Evolutionary conservation across 2,797 vertebrate species (phyloP).

Genomic region (Acipenser transmontanus): DNA sequence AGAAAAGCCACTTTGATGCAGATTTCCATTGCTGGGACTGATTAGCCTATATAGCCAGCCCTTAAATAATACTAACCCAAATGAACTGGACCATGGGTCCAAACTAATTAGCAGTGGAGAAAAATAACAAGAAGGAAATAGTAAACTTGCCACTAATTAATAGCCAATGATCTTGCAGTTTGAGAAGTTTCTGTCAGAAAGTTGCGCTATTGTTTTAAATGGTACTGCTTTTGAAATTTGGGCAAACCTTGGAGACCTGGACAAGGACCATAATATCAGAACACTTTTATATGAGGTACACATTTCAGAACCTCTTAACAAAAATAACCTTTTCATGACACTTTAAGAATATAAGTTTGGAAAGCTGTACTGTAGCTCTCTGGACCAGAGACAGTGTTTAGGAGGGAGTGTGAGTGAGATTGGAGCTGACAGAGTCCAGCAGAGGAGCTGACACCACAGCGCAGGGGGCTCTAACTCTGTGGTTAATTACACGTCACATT

Average conservation of each 20-base stretch:
- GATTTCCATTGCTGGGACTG: slow-evolving; percentile 10
- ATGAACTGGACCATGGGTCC: slow-evolving; percentile 16
- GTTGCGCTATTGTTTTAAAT: too few species aligned
- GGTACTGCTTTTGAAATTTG: too few species aligned
- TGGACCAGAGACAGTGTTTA: slow-evolving; percentile 24
- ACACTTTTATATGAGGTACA: too few species aligned
- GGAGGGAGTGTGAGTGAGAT: slow-evolving; percentile 36
- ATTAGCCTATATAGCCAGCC: slow-evolving; percentile 4
- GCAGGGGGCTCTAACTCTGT: slow-evolving; percentile 27
- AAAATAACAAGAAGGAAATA: slow-evolving; percentile 5
- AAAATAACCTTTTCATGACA: too few species aligned
- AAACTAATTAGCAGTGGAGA: slow-evolving; percentile 10
- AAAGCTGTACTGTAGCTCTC: too few species aligned
- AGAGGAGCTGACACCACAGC: slow-evolving; percentile 30
- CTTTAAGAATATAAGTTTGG: too few species aligned
- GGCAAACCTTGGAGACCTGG: too few species aligned
- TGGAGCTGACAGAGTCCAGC: slow-evolving; percentile 44
- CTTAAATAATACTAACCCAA: slow-evolving; percentile 5
- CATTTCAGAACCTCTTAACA: too few species aligned
- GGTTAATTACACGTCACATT: slow-evolving; percentile 43
- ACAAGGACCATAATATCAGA: too few species aligned
- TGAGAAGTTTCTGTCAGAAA: neutral
- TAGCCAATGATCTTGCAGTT: slow-evolving; percentile 3
- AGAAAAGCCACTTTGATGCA: slow-evolving; percentile 10
- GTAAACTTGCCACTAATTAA: slow-evolving; percentile 11